Base-by-base conservation (phyloP, 2,888 invertebrate species). In the Argynnis bischoffii region DNA sequence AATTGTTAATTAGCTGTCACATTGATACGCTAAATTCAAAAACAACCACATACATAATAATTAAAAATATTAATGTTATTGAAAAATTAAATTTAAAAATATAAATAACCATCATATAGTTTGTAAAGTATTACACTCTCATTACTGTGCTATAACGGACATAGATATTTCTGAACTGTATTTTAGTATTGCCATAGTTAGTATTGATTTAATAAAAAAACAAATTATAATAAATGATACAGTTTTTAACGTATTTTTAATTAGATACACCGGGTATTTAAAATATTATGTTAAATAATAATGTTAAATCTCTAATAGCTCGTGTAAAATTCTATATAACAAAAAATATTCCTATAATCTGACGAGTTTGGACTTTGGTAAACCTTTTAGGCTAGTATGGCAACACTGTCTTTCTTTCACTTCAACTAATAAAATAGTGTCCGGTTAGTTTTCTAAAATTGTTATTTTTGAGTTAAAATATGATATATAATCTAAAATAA, bases 321-420 rank as follows among this genome's bases (percentile, higher is more conserved):
- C 11, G 11, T 8, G 11, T 11, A 11, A 8, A 41, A 8, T 41
- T 2, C 8, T 41, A 11, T 41, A 11, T 3, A 41, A 11, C 35
- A 11, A 2, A 41, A 41, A 11, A 11, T 1, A 41, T 35, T 35
- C 35, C 8, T 41, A 11, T 11, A 11, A 41, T 41, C 11, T 41
- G 2, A 35, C 14, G 51, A 61, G 18, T 50, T 35, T 61, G 51
- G 51, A 61, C 14, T 50, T 35, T 61, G 51, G 50, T 21, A 54
- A 47, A 46, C 54, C 15, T 63, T 11, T 41, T 2, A 11, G 1
- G 11, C 6, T 14, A 14, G 11, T 15, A 48, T 70, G 83, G 89
- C 86, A 90, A 87, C 84, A 82, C 79, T 73, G 50, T 56, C 73
- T 78, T 87, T 90, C 88, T 87, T 89, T 89, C 87, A 86, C 83